Conservation (phyloP, 2,888 invertebrate genomes). For the Invenusta paracnida region DNA sequence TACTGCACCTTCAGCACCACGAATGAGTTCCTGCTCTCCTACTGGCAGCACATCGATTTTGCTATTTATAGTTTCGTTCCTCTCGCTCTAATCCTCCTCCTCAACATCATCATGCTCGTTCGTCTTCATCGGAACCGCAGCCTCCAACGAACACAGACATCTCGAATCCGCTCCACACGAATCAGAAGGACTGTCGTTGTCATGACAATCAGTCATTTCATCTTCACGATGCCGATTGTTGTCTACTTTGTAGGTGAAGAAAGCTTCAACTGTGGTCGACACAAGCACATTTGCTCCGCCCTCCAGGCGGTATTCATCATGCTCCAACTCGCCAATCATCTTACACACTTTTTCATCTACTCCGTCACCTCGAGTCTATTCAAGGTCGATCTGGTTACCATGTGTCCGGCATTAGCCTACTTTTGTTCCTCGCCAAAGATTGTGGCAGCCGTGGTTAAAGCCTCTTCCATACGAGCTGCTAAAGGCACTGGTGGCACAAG, state of each 20-base stretch:
- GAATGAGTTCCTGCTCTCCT: not conserved
- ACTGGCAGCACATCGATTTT: constrained; percentile 40
- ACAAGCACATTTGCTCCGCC: constrained; percentile 37
- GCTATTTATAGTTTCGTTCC: constrained; percentile 42
- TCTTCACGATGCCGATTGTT: constrained; percentile 43
- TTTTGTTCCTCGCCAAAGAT: not conserved
- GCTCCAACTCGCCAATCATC: constrained; percentile 40
- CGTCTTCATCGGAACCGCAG: constrained; percentile 20
- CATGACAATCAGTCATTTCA: constrained; percentile 41
- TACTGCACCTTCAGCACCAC: not conserved
- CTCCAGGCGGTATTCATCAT: constrained; percentile 38
- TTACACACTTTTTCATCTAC: constrained; percentile 44
- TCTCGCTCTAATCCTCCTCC: constrained; percentile 32
- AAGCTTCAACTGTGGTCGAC: constrained; percentile 6
- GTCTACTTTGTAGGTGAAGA: constrained; percentile 40
- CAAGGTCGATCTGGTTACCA: constrained; percentile 31
- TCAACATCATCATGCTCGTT: constrained; percentile 37
- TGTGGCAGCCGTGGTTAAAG: not conserved
- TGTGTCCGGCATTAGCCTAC: constrained; percentile 15
- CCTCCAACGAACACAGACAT: not conserved
- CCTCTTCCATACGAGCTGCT: too few relatives aligned
- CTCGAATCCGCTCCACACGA: not conserved
- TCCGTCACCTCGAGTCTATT: constrained; percentile 42
- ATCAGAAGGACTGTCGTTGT: constrained; percentile 40
- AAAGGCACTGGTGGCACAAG: too few relatives aligned